Evolutionary conservation across 2,797 vertebrate genomes (phyloP), one percentile per base, ranked within the genome.

Genomic region (Trematomus bernacchii): DNA sequence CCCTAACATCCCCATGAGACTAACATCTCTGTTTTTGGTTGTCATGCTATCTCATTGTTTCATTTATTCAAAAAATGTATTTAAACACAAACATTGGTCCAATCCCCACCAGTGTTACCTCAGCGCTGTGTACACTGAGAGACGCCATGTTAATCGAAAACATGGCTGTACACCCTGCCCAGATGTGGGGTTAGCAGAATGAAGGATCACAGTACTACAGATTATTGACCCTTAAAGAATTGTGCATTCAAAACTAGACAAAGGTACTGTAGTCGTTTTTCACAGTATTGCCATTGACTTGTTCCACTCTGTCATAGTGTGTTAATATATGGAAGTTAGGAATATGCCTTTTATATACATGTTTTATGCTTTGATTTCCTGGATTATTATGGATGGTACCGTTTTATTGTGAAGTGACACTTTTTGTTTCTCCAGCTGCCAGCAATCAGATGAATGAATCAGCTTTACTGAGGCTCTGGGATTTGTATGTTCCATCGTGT

Each of bases 61-160:
- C 27, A 42, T 64, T 54, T 43, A 60, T 87, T 5, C 66, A 13
- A 48, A 67, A 65, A 37, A 37, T 59, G 7, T 55, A 15, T 55
- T 47, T 48, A 53, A 48, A 42, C 48, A 53, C 42, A 47, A 15
- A n/a, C 5, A 10, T 11, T 16, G 62, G 19, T 61, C 48, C n/a
- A 65, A 13, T 19, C 42, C 18, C 40, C 0, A 3, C 52, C 58
- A 66, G 44, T 15, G 52, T 18, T 71, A 44, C 37, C 15, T 44
- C 40, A n/a, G 19, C 3, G 6, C 18, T 58, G 13, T 2, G 4
- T 23, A 43, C 40, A 3, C 15, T 1, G 14, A 53, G 15, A 55
- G 23, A 61, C 65, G 27, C 42, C 15, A 27, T 46, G 18, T 44
- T 19, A 37, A 46, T 48, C 12, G 0, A 37, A 30, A 23, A 30